A percentile compares a stretch with the other conserved stretches of the same genome.
Conservation (phyloP, 2,797 vertebrate genomes). For the Sebastiscus tertius region DNA sequence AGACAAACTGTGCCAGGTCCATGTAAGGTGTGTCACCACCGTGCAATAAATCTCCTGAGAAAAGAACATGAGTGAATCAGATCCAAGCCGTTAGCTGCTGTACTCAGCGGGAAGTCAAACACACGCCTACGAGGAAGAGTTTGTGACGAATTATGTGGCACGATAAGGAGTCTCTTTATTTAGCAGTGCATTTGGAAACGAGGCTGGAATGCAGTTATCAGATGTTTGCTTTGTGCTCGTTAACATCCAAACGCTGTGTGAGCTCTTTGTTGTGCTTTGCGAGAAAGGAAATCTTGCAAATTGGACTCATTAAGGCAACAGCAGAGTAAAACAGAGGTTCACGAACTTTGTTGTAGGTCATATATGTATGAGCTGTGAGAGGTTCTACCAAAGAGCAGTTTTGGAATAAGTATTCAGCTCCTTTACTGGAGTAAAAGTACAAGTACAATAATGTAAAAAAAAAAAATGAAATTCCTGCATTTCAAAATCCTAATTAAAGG, state of each 20-base stretch:
- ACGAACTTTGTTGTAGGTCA: not conserved
- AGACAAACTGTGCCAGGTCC: conserved; percentile 62
- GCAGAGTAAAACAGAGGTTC: not conserved
- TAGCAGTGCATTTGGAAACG: conserved; percentile 51
- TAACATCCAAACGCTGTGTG: conserved; percentile 16
- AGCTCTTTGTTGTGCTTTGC: conserved; percentile 12
- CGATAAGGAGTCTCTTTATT: conserved; percentile 64
- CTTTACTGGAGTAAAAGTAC: not conserved
- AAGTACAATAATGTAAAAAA: not conserved
- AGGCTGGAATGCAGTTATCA: conserved; percentile 56
- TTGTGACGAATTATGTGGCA: conserved; percentile 41
- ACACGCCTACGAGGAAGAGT: conserved; percentile 62
- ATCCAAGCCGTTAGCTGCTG: conserved; percentile 46
- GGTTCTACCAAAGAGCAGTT: not conserved
- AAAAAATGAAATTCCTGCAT: not conserved
- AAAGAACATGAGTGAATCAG: conserved; percentile 59
- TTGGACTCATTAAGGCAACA: not conserved
- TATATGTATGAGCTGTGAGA: not conserved
- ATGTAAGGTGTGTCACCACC: conserved; percentile 64
- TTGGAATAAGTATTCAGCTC: not conserved
- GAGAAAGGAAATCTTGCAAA: not conserved
- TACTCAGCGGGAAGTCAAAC: conserved; percentile 59
- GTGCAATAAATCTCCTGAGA: conserved; percentile 60
- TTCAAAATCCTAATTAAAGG: too few species aligned
- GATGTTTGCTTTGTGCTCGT: conserved; percentile 55